Base-by-base conservation (phyloP, 64 coral and sea anemone genomes). In the Stichodactyla helianthus region DNA sequence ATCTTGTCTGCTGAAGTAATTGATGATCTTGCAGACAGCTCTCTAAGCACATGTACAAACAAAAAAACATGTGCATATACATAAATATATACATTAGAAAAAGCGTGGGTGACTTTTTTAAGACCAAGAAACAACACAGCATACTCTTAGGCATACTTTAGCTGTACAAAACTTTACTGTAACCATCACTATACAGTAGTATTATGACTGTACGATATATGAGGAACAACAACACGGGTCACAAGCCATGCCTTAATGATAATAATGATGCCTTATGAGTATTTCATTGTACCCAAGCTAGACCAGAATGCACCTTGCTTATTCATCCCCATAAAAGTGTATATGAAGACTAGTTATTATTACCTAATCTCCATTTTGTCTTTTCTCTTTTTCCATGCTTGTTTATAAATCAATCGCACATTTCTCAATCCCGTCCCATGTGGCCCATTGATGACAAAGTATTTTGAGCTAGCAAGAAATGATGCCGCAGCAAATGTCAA, bases 331-430 rank as follows among this genome's bases (percentile, higher is more conserved):
- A 44, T 58, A 2, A 58, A 58, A 5, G 14, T 58, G 55, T 1
- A 9, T 15, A 11, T 58, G 55, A 15, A 15, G 8, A 58, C 3
- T 1, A 58, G 55, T 15, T 58, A 44, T 44, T 6, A 63, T 60
- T 68, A 96, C 94, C 94, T 96, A 68, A 87, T 82, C 54, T 93
- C 88, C 60, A 96, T 56, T 85, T 71, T 80, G 65, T 83, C 91
- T 68, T 97, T 71, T 59, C 94, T 90, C 51, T 92, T 93, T 17
- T 83, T 89, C 94, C 94, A 97, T 25, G 94, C 94, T 62, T 97
- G 94, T 10, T 87, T 86, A n/a, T 93, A 17, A 82, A 97, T 93
- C 44, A 97, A 51, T 87, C 88, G 87, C 84, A 97, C 85, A 78
- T 97, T 92, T 18, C 94, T 88, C 6, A 97, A 52, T 8, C 94